Evolutionary conservation across 1,140 invertebrate genomes (phyloP), one percentile per base, ranked within the genome.

Genomic region (Sarcophaga bullata): DNA sequence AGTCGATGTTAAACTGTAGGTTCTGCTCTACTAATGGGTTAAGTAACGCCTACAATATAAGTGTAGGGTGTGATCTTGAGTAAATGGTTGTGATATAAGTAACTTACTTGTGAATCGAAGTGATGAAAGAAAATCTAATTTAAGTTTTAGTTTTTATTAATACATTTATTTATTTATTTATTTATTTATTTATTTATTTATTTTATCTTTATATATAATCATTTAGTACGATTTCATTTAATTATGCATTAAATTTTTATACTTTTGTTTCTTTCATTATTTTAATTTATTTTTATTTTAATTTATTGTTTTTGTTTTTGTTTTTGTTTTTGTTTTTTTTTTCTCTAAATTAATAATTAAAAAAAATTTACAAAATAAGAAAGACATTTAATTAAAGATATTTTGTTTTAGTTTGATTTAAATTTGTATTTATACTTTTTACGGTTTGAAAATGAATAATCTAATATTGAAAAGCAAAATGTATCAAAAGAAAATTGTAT

Each of bases 301-400:
- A 17, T 72, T 72, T 19, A 19, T 72, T 3, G 17, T 72, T 19
- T 72, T 3, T 72, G 8, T 25, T 72, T 25, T 72, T n/a, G n/a
- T 6, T 72, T 25, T 25, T 72, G 62, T n/a, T 72, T 72, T 72
- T 25, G 62, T 37, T 19, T 25, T 72, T 37, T 19, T 25, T 72
- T 25, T 25, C 19, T 72, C n/a, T 72, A 19, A 72, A 78, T 17
- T 78, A 47, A 78, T 78, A 6, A 48, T 15, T 52, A 50, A 78
- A 37, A 52, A 78, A 78, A 78, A 50, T 78, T 78, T 78, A 78
- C 75, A 78, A 78, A 78, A 78, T 78, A 78, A 78, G 50, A 48
- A n/a, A 78, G 48, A 78, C 48, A 17, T 19, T 17, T 52, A 78
- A 48, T 78, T 49, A 19, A 78, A 78, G 75, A 78, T 78, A 78